Percentiles rank a stretch among this genome's conserved stretches.
phyloP scores from a whole-genome alignment of 2,113 vertebrate genomes.

The Carassius carassius region DNA sequence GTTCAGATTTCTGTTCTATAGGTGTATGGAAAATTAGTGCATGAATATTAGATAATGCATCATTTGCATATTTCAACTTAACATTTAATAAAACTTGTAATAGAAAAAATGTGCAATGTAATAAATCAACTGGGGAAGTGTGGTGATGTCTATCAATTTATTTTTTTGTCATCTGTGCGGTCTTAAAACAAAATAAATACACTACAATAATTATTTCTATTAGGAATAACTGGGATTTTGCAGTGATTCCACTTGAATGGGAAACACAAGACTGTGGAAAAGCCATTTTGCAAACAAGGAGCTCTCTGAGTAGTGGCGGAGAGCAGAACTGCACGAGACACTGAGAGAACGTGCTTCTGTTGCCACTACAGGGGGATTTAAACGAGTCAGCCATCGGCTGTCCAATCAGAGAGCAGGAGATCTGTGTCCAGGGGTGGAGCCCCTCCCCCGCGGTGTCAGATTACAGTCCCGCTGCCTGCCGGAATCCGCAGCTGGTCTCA shows the following conservation, averaged over 20 bases:
- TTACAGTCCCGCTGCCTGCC: conserved; percentile 54
- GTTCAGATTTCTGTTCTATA: no score
- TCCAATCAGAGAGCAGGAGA: conserved; percentile 66
- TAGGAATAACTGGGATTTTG: no score
- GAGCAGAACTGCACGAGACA: conserved; percentile 5
- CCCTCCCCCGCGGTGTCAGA: conserved; percentile 53
- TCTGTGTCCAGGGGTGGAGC: conserved; percentile 32
- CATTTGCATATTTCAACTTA: no score
- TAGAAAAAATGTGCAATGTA: no score
- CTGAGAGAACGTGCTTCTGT: conserved; percentile 60
- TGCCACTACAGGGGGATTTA: conserved; percentile 75
- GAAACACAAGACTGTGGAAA: not conserved
- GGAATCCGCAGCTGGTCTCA: conserved; percentile 64
- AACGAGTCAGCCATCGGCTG: conserved; percentile 68
- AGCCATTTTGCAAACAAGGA: not conserved
- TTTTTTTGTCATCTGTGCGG: no score
- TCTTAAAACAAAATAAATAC: not conserved
- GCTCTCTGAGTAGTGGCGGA: conserved; percentile 55
- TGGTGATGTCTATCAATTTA: no score
- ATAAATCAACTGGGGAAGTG: no score
- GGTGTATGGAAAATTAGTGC: no score
- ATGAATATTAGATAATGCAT: no score
- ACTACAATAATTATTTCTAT: not conserved
- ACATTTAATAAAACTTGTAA: no score
- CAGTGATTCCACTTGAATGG: not conserved